These are phyloP conservation scores for Anaspis maculata DNA, from an alignment of 2,888 invertebrate species.

Conservation along the genomic window DNA sequence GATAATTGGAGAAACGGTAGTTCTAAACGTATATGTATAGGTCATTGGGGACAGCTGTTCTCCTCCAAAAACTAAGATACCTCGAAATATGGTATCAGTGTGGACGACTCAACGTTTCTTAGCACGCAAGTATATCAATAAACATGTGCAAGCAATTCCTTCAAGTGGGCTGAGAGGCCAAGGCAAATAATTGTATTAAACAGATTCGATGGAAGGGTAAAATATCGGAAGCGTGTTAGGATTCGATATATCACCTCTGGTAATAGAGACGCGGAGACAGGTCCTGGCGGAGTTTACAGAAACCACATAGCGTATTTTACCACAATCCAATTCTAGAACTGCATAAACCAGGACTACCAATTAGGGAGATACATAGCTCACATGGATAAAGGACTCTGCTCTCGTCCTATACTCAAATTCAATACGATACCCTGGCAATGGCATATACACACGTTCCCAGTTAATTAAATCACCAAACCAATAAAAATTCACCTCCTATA, in stretches of 20 bases:
- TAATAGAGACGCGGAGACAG: slow-evolving; percentile 40
- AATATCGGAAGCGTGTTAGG: slow-evolving; percentile 27
- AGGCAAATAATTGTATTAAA: slow-evolving; percentile 33
- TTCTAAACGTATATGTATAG: slow-evolving; percentile 31
- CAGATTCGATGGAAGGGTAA: slow-evolving; percentile 27
- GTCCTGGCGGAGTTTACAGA: slow-evolving; percentile 39
- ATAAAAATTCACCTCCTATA: slow-evolving; percentile 11
- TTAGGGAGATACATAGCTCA: slow-evolving; percentile 40
- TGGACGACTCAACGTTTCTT: too few relatives aligned
- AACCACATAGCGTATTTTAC: slow-evolving; percentile 42
- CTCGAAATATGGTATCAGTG: too few relatives aligned
- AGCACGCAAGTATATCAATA: too few relatives aligned
- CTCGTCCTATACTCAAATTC: slow-evolving; percentile 15
- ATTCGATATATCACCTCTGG: slow-evolving; percentile 40
- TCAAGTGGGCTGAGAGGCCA: slow-evolving; percentile 29
- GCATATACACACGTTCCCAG: slow-evolving; percentile 16
- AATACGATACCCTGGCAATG: slow-evolving; percentile 14
- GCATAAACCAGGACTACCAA: slow-evolving; percentile 42
- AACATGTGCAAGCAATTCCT: slow-evolving; percentile 28
- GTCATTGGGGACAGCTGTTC: slow-evolving; percentile 15
- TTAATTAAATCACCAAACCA: slow-evolving; percentile 16
- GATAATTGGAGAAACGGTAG: slow-evolving; percentile 31
- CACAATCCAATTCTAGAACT: slow-evolving; percentile 43
- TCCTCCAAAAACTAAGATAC: too few relatives aligned
- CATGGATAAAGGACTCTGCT: slow-evolving; percentile 24